These are phyloP conservation scores for Caracal caracal DNA, from an alignment of 2,113 vertebrate species.

Conservation along the genomic window DNA sequence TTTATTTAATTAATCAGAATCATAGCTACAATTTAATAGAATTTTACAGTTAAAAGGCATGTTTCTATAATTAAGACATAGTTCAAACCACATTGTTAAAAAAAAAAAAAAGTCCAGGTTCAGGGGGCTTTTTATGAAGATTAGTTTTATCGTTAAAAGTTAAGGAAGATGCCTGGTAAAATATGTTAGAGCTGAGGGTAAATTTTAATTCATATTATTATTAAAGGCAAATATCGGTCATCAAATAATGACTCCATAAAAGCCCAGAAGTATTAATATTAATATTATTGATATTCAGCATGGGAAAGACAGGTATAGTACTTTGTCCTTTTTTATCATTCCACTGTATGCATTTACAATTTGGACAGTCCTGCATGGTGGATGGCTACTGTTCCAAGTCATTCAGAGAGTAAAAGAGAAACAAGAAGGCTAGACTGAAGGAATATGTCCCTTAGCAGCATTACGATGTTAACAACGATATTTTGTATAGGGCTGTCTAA, in stretches of 20 bases:
- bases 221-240: neutral
- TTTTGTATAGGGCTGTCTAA: neutral
- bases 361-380: neutral
- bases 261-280: neutral
- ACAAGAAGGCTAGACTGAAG: neutral
- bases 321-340: neutral
- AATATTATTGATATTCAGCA: neutral
- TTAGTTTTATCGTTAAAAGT: neutral
- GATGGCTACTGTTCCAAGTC: neutral
- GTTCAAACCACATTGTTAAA: neutral
- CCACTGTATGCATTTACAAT: neutral
- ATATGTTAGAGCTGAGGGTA: neutral
- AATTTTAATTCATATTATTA: neutral
- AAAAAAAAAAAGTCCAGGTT: neutral
- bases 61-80: neutral
- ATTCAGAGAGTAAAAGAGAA: neutral
- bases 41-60: neutral
- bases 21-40: neutral
- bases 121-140: neutral
- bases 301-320: too few species aligned
- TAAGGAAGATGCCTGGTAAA: neutral
- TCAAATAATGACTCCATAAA: neutral
- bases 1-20: neutral
- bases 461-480: fast-evolving
- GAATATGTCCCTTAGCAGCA: neutral